A percentile compares a stretch with the other conserved stretches of the same genome.
Conservation (phyloP, 2,113 vertebrate species). For the Cebidichthys violaceus region DNA sequence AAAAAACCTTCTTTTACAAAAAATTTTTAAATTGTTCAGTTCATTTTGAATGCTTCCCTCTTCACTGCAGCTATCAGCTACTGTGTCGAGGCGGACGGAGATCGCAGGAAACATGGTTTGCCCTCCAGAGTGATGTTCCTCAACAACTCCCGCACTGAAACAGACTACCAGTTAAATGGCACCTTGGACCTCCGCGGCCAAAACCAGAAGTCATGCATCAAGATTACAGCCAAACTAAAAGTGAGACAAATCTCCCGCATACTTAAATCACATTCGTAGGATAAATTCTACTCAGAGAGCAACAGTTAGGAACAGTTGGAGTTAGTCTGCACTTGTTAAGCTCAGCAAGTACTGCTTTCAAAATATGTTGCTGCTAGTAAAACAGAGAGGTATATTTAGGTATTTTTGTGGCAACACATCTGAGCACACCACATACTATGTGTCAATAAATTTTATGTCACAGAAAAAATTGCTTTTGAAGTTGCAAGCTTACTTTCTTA, state of each 20-base stretch:
- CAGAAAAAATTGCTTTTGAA: background rate
- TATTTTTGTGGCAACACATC: background rate
- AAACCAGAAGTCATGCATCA: slow-evolving; percentile 84
- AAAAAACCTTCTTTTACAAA: background rate
- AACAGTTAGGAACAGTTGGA: background rate
- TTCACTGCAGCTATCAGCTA: slow-evolving; percentile 84
- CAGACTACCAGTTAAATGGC: slow-evolving; percentile 84
- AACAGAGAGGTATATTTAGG: background rate
- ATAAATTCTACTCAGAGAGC: background rate
- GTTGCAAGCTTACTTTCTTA: background rate
- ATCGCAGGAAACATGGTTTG: slow-evolving; percentile 86
- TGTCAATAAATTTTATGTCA: too few species aligned
- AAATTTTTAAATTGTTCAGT: background rate
- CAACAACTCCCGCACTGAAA: slow-evolving; percentile 69
- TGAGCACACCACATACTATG: background rate
- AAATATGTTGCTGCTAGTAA: background rate
- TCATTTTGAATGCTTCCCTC: slow-evolving; percentile 7
- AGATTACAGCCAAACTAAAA: slow-evolving; percentile 85
- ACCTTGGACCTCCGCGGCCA: slow-evolving; percentile 86
- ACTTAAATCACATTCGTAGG: background rate
- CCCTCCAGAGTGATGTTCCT: slow-evolving; percentile 87
- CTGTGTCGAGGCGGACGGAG: slow-evolving; percentile 88
- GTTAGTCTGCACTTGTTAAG: background rate
- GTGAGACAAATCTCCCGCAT: slow-evolving; percentile 69
- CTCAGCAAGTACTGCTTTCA: background rate